Percentiles rank a stretch among this genome's conserved stretches.
Evolutionary conservation across 2,113 vertebrate genomes (phyloP).

Genomic region (Stigmatopora argus): DNA sequence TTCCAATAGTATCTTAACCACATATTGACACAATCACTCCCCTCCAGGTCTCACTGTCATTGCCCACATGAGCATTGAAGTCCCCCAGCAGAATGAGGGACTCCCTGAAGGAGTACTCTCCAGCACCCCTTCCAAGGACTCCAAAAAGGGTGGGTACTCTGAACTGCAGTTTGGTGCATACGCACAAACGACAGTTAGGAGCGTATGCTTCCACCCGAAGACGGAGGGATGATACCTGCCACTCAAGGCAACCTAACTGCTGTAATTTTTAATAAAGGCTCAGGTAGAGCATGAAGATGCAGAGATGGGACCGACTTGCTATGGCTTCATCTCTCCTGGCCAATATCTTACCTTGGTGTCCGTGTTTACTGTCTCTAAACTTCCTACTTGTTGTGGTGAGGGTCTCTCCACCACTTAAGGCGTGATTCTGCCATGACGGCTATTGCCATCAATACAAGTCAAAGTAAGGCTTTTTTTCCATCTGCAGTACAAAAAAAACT

Average conservation of each 20-base stretch:
- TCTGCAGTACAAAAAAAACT: constrained; percentile 23
- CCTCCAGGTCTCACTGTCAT: too few species aligned
- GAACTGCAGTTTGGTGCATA: too few species aligned
- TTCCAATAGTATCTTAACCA: not conserved
- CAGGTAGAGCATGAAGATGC: not conserved
- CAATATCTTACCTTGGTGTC: not conserved
- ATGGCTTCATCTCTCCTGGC: not conserved
- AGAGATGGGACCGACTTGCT: not conserved
- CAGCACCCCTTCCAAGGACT: too few species aligned
- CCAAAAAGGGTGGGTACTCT: too few species aligned
- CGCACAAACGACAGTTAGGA: too few species aligned
- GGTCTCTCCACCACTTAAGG: not conserved
- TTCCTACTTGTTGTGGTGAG: not conserved
- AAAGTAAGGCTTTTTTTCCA: constrained; percentile 37
- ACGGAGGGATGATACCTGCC: too few species aligned
- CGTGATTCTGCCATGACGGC: not conserved
- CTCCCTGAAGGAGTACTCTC: too few species aligned
- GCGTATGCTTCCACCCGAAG: too few species aligned
- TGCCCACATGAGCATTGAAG: too few species aligned
- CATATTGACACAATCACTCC: not conserved
- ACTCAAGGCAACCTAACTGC: not conserved
- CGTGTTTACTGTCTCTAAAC: not conserved
- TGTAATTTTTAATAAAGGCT: not conserved
- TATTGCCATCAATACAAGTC: constrained; percentile 22
- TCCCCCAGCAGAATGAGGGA: not conserved